phyloP scores from a whole-genome alignment of 1,140 invertebrate genomes.

The Drosophila bipectinata region DNA sequence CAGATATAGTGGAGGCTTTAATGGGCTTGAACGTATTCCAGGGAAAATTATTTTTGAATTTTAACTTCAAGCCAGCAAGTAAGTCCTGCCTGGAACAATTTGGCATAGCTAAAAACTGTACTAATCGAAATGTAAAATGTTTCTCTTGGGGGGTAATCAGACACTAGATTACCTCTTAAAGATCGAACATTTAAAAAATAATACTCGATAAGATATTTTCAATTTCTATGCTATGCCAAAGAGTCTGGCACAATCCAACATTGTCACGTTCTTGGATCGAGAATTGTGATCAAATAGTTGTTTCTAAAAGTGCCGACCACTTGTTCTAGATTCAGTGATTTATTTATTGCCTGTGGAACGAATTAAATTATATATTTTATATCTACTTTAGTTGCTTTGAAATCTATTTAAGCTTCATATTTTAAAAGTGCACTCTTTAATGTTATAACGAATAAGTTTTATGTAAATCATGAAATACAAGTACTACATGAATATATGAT shows the following conservation, averaged over 20 bases:
- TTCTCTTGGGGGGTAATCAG: conserved; percentile 59
- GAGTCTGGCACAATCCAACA: conserved; percentile 22
- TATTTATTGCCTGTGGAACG: conserved; percentile 15
- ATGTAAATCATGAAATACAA: conserved; percentile 25
- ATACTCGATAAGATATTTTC: conserved; percentile 70
- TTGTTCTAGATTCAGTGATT: conserved; percentile 12
- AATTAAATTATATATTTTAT: background rate
- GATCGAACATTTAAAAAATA: conserved; percentile 72
- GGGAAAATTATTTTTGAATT: conserved; percentile 27
- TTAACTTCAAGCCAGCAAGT: conserved; percentile 1
- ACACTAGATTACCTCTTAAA: conserved; percentile 49
- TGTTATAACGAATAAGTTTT: conserved; percentile 42
- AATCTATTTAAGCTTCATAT: conserved; percentile 6
- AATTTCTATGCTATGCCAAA: conserved; percentile 52
- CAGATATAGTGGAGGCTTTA: conserved; percentile 27
- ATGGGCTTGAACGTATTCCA: conserved; percentile 58
- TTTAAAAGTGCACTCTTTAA: conserved; percentile 46
- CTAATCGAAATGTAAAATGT: conserved; percentile 75
- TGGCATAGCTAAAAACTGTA: conserved; percentile 71
- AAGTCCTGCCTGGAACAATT: conserved; percentile 19
- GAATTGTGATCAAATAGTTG: conserved; percentile 48
- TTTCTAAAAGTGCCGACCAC: conserved; percentile 9
- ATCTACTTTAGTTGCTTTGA: conserved; percentile 34
- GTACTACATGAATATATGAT: background rate
- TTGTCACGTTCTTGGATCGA: conserved; percentile 56